Evolutionary conservation across 2,888 invertebrate genomes (phyloP), one percentile per base, ranked within the genome.

Genomic region (Malthinus seriepunctatus): DNA sequence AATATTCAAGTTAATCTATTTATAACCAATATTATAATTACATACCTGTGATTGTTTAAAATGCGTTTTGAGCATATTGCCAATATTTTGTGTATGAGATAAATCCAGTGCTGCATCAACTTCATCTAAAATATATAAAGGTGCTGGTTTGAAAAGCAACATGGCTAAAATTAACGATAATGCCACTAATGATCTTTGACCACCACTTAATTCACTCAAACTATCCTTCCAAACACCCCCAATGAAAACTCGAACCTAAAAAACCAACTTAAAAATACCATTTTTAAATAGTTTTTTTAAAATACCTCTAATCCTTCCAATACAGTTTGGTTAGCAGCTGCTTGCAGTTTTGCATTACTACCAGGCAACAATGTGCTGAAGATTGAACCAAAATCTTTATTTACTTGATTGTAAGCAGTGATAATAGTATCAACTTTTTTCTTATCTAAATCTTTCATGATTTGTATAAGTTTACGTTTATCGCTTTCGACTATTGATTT

Each of bases 1-100:
- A 38, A 50, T 46, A 8, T 23, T 8, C 2, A 45, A 37, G 14
- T 10, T 14, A 50, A 52, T n/a, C n/a, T n/a, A n/a, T n/a, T n/a
- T n/a, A n/a, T n/a, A n/a, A n/a, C n/a, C n/a, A n/a, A n/a, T 32
- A 6, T 8, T 12, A 42, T 31, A 31, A 47, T 46, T 48, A 45
- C 12, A 39, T 76, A 89, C 89, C 84, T 91, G 92, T 23, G 96
- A 95, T 74, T 89, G 88, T 66, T 86, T 89, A 75, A 97, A 97
- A 78, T 96, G 95, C 9, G 85, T 83, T 74, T 90, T 90, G 46
- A 99, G 83, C 95, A 99, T 97, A 69, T 87, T 86, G 3, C 98
- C 98, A 73, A 99, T 98, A 80, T 99, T 99, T 81, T 98, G 97
- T 8, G 99, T 99, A 79, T 99, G 99, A 5, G 94, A 95, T 66